phyloP scores from a whole-genome alignment of 2,113 vertebrate species.

The Gallinago paraguaiae region DNA sequence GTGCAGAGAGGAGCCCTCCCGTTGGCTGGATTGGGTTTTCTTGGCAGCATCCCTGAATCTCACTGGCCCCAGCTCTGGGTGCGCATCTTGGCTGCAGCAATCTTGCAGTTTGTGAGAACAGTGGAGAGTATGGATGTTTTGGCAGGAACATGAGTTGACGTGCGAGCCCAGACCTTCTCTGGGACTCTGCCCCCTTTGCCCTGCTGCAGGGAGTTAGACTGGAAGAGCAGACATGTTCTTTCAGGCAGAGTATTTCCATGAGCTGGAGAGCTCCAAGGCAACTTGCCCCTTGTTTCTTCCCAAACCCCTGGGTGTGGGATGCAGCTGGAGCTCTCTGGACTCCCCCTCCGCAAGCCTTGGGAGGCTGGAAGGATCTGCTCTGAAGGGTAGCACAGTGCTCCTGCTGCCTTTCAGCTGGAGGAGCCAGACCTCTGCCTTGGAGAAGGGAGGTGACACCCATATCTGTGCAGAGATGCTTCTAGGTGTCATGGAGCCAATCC shows the following conservation, averaged over 20 bases:
- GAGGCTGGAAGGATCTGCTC: background rate
- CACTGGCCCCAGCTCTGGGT: background rate
- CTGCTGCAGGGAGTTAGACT: background rate
- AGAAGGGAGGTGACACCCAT: background rate
- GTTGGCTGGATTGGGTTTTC: background rate
- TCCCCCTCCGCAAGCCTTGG: background rate
- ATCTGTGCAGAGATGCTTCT: background rate
- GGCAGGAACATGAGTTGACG: background rate
- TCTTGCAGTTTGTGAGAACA: background rate
- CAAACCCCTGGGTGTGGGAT: background rate
- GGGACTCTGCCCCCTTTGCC: background rate
- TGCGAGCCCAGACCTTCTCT: background rate
- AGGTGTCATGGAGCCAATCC: background rate
- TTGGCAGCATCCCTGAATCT: accelerated
- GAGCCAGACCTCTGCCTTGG: background rate
- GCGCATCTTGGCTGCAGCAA: background rate
- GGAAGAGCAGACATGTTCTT: background rate
- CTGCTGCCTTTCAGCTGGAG: background rate
- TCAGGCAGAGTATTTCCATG: background rate
- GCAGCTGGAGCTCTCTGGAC: background rate
- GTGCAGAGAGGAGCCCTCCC: background rate
- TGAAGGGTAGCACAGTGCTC: background rate
- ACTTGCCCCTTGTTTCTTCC: background rate
- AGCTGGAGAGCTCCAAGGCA: background rate
- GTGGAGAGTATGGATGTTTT: background rate